These are phyloP conservation scores for Oncopodura yosiiana DNA, from an alignment of 1,140 invertebrate genomes.

Conservation along the genomic window DNA sequence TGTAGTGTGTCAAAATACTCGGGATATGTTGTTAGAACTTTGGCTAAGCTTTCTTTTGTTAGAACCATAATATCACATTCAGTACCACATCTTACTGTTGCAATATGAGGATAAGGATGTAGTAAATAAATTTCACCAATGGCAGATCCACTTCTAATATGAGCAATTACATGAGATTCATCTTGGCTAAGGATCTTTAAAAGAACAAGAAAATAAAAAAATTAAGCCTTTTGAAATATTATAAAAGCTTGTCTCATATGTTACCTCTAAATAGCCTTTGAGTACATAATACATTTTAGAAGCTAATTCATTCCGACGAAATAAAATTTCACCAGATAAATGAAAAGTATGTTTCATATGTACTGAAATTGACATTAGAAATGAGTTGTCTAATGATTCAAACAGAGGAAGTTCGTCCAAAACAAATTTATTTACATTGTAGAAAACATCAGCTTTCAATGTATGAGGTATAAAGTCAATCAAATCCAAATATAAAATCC, in stretches of 20 bases:
- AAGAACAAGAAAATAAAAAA: not conserved
- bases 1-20: conserved; percentile 17
- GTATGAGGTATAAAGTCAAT: conserved; percentile 27
- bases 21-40: conserved; percentile 22
- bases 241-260: not conserved
- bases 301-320: conserved; percentile 21
- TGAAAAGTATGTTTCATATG: conserved; percentile 27
- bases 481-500: conserved; percentile 22
- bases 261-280: conserved; percentile 28
- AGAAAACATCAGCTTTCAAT: conserved; percentile 29
- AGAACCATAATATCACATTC: conserved; percentile 31
- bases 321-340: conserved; percentile 26
- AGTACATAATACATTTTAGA: conserved; percentile 27
- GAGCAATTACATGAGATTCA: conserved; percentile 18
- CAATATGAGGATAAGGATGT: conserved; percentile 26
- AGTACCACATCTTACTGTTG: conserved; percentile 25
- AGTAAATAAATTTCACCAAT: conserved; percentile 32
- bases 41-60: conserved; percentile 12
- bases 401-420: conserved; percentile 25
- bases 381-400: conserved; percentile 19
- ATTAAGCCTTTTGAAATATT: not conserved
- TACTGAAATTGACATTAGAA: conserved; percentile 29
- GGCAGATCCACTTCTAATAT: conserved; percentile 28
- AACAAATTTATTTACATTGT: conserved; percentile 32
- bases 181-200: conserved; percentile 22